These are phyloP conservation scores for Latrodectus hesperus DNA, from an alignment of 2,888 invertebrate species.

Conservation along the genomic window DNA sequence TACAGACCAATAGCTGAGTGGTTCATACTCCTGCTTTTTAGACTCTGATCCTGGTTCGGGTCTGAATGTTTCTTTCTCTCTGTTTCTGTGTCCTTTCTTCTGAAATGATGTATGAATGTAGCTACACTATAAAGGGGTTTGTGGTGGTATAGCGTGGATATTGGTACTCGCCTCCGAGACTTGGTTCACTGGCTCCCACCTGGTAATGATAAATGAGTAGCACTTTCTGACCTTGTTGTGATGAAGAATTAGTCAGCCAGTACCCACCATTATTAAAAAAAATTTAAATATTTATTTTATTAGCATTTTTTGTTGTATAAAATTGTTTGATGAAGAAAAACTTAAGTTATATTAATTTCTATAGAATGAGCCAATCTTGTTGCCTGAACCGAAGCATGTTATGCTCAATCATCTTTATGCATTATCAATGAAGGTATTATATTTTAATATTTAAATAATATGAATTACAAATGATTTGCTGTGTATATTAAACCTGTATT, in stretches of 20 bases:
- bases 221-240: not conserved
- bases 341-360: slow-evolving; percentile 33
- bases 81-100: too few relatives aligned
- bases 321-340: not conserved
- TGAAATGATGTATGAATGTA: too few relatives aligned
- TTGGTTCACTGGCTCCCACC: not conserved
- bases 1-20: too few relatives aligned
- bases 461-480: too few relatives aligned
- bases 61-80: too few relatives aligned
- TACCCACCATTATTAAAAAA: not conserved
- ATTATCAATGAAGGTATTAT: slow-evolving; percentile 89
- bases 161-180: too few relatives aligned
- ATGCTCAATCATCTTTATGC: slow-evolving; percentile 99
- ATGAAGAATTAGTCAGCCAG: too few relatives aligned
- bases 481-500: not conserved
- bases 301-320: not conserved
- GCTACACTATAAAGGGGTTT: too few relatives aligned
- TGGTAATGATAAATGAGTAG: not conserved
- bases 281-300: not conserved
- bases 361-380: slow-evolving; percentile 96
- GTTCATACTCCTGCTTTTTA: too few relatives aligned
- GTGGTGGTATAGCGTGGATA: too few relatives aligned
- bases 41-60: too few relatives aligned
- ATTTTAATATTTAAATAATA: too few relatives aligned
- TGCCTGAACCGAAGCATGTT: slow-evolving; percentile 99